Conservation (phyloP, 92 coral and sea anemone species). For the Epizoanthus stellaris region DNA sequence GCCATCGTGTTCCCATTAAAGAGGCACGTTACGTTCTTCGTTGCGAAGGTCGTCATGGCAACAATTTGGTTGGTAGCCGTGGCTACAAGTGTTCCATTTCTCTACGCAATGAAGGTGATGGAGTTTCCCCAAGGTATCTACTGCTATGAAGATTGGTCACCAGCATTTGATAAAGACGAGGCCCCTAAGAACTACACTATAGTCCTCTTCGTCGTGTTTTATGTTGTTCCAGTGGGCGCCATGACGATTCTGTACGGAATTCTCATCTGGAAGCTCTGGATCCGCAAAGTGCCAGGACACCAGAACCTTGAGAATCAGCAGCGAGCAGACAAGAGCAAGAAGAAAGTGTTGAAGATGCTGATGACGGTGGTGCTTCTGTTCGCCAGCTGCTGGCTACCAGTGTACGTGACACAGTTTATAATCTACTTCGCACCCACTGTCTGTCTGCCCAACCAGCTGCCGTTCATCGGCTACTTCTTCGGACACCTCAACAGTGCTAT, state of each 20-base stretch:
- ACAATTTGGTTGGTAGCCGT: constrained; percentile 70
- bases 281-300: constrained; percentile 86
- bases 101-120: constrained; percentile 60
- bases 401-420: constrained; percentile 69
- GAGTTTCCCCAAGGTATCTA: neutral
- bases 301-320: constrained; percentile 71
- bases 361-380: constrained; percentile 77
- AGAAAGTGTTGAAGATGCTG: constrained; percentile 82
- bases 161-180: constrained; percentile 26
- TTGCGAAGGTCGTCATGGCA: constrained; percentile 70
- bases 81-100: constrained; percentile 65
- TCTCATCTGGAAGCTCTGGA: constrained; percentile 79
- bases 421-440: constrained; percentile 63
- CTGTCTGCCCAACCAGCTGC: constrained; percentile 44
- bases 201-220: constrained; percentile 70
- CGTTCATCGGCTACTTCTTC: constrained; percentile 68
- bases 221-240: constrained; percentile 65
- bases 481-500: constrained; percentile 86
- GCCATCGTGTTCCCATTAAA: constrained; percentile 79
- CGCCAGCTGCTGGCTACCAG: constrained; percentile 86
- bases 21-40: constrained; percentile 69
- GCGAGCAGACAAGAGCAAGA: constrained; percentile 74
- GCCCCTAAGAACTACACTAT: constrained; percentile 68
- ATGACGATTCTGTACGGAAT: constrained; percentile 69
- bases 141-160: constrained; percentile 74